Evolutionary conservation across 2,888 invertebrate genomes (phyloP).

Genomic region (Pegoplata infirma): DNA sequence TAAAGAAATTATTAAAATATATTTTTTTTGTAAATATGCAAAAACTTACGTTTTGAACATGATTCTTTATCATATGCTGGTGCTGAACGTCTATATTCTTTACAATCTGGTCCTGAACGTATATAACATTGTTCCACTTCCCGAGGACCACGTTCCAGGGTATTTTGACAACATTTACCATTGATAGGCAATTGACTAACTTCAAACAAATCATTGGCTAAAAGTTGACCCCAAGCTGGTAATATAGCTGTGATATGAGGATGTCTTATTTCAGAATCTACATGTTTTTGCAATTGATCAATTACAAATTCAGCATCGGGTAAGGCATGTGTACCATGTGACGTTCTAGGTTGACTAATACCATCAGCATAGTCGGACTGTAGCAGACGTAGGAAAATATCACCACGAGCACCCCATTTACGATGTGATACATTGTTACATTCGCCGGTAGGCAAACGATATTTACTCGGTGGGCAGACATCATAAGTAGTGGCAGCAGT

Average conservation of each 20-base stretch:
- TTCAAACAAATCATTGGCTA: constrained; percentile 85
- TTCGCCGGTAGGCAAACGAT: constrained; percentile 88
- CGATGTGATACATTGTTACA: constrained; percentile 94
- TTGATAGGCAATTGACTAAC: constrained; percentile 82
- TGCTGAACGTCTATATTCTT: constrained; percentile 85
- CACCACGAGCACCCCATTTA: constrained; percentile 89
- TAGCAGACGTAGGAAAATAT: constrained; percentile 86
- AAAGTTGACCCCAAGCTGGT: constrained; percentile 88
- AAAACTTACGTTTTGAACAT: constrained; percentile 82
- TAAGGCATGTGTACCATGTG: constrained; percentile 80
- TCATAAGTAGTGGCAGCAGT: constrained; percentile 68
- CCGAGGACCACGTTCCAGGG: constrained; percentile 70
- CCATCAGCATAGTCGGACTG: constrained; percentile 85
- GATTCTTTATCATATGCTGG: constrained; percentile 82
- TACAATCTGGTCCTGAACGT: constrained; percentile 79
- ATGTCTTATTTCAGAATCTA: constrained; percentile 80
- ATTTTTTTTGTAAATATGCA: too few relatives aligned
- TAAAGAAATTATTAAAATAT: too few relatives aligned
- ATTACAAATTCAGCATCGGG: constrained; percentile 82
- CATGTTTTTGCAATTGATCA: constrained; percentile 80
- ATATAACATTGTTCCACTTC: constrained; percentile 81
- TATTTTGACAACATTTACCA: constrained; percentile 70
- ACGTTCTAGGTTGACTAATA: constrained; percentile 77
- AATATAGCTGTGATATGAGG: constrained; percentile 88
- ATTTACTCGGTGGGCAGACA: constrained; percentile 89